Conservation (phyloP, 2,888 invertebrate genomes). For the Clepsis dumicolana region DNA sequence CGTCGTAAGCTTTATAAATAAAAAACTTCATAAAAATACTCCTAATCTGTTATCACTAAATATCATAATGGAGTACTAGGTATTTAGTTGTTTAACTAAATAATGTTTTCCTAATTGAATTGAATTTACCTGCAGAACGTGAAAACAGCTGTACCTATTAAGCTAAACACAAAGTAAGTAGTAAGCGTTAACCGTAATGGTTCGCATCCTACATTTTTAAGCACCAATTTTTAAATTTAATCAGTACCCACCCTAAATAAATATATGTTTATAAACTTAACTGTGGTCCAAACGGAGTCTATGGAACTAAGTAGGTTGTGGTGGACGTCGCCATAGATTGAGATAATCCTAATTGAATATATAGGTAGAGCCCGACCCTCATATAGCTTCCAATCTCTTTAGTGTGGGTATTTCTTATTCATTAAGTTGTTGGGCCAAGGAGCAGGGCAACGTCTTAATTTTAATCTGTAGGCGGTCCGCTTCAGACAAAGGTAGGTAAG, state of each 20-base stretch:
- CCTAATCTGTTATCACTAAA: too few relatives aligned
- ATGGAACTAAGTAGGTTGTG: neutral
- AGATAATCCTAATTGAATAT: constrained; percentile 56
- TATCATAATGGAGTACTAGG: too few relatives aligned
- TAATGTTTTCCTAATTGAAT: neutral
- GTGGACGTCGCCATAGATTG: constrained; percentile 49
- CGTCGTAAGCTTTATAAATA: too few relatives aligned
- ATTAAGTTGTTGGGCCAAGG: constrained; percentile 40
- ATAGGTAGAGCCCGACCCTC: constrained; percentile 33
- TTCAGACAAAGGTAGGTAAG: constrained; percentile 14
- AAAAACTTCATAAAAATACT: too few relatives aligned
- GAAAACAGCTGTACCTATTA: neutral
- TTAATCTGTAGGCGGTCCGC: constrained; percentile 36
- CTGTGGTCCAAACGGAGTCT: constrained; percentile 13
- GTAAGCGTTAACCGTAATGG: neutral
- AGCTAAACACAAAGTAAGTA: neutral
- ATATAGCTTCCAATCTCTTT: constrained; percentile 40
- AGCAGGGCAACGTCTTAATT: constrained; percentile 35
- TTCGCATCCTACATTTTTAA: neutral
- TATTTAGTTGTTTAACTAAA: neutral
- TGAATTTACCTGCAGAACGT: neutral
- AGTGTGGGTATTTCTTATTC: constrained; percentile 41
- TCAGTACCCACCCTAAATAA: constrained; percentile 29
- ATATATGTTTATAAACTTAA: constrained; percentile 27
- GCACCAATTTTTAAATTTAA: constrained; percentile 21